Base-by-base conservation (phyloP, 2,888 invertebrate species). In the Trachelus iudaicus region DNA sequence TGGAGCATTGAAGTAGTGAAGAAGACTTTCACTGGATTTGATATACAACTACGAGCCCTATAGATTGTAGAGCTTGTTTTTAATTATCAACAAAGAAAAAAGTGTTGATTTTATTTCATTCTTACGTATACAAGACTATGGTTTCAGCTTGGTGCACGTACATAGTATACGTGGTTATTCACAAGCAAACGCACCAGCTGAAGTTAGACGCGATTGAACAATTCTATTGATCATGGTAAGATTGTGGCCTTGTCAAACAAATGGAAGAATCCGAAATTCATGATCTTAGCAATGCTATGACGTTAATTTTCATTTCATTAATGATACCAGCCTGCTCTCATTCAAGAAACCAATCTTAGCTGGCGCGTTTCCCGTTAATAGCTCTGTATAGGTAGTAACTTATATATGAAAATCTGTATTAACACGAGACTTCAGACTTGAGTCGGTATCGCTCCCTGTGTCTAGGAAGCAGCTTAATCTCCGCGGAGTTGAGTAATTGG, bases 401-500 rank as follows among this genome's bases (percentile, higher is more conserved):
- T 56, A 6, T 9, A 23, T 56, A 56, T 56, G 56, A 56, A 56
- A 71, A 11, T 71, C 30, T 30, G 30, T 33, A 71, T 71, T 71
- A 34, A 56, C 30, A 33, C n/a, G 30, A 11, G 30, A 71, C 31
- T 30, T 30, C 71, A 33, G 31, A 34, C 31, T 34, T 23, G 30
- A 71, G 56, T 56, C 56, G 23, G 56, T 56, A 56, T 56, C 56
- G 56, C 56, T 56, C 56, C 23, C 23, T 56, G 56, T 56, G 80
- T 81, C 82, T 75, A 73, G 80, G 79, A 81, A 84, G 83, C 82
- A 84, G 86, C 85, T 86, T 86, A 85, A 87, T 87, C 85, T 84
- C 77, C 82, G 78, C 79, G 80, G 85, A 87, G 86, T 85, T 86
- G 83, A 87, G 86, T 87, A 87, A 88, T 88, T 87, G 86, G 84